Conservation (phyloP, 2,113 vertebrate species). For the Halcyon malimbica region DNA sequence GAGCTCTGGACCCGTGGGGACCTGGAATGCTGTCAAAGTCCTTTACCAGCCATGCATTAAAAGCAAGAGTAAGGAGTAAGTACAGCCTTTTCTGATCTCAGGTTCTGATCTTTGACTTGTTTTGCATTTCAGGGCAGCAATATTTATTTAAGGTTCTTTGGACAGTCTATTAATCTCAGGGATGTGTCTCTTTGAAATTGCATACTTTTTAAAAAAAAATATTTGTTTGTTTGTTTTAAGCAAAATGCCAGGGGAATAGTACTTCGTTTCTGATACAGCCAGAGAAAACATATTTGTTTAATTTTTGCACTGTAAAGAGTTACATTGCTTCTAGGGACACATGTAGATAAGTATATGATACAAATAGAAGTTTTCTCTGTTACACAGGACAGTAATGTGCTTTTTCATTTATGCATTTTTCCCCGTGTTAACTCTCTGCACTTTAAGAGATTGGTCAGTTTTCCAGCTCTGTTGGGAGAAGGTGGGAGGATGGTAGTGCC, state of each 20-base stretch:
- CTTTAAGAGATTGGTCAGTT: not conserved
- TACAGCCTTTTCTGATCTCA: not conserved
- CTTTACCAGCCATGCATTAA: constrained; percentile 86
- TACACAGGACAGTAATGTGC: not conserved
- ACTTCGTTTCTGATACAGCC: not conserved
- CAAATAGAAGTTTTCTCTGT: not conserved
- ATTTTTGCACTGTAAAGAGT: not conserved
- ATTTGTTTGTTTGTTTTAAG: not conserved
- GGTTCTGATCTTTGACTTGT: not conserved
- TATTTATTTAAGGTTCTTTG: not conserved
- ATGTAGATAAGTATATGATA: not conserved
- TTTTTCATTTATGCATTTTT: not conserved
- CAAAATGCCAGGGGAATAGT: not conserved
- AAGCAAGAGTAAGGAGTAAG: constrained; percentile 87
- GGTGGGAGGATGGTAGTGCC: not conserved
- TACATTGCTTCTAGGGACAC: not conserved
- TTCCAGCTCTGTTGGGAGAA: not conserved
- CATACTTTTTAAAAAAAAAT: not conserved
- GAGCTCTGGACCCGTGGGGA: constrained; percentile 51
- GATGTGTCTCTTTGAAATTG: not conserved
- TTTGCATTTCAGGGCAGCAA: not conserved
- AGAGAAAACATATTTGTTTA: not conserved
- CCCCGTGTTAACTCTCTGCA: not conserved
- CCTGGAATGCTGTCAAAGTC: constrained; percentile 84
- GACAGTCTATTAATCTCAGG: not conserved